Evolutionary conservation across 2,888 invertebrate genomes (phyloP).

Genomic region (Perithous albicinctus): DNA sequence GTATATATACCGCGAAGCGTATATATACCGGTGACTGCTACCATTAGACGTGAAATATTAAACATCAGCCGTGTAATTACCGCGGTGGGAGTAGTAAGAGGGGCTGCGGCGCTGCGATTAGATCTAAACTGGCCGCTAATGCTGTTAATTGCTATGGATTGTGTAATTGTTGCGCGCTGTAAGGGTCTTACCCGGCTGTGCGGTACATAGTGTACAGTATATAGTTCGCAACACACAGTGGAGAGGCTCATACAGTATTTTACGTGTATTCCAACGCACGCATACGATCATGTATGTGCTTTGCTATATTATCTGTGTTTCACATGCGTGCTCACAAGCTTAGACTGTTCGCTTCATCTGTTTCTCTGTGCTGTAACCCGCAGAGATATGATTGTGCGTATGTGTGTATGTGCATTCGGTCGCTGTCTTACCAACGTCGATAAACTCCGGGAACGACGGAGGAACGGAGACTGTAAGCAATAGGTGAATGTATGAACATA

Average conservation of each 20-base stretch:
- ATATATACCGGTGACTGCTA: slow-evolving; percentile 55
- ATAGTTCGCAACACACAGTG: slow-evolving; percentile 21
- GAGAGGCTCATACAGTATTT: slow-evolving; percentile 1
- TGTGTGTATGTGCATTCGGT: slow-evolving; percentile 3
- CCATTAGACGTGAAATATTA: slow-evolving; percentile 77
- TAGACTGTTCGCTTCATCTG: not conserved
- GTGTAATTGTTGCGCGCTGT: slow-evolving; percentile 74
- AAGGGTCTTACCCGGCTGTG: slow-evolving; percentile 51
- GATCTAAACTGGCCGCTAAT: slow-evolving; percentile 76
- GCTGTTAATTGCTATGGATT: slow-evolving; percentile 78
- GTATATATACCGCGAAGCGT: slow-evolving; percentile 16
- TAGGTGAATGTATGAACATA: slow-evolving; percentile 15
- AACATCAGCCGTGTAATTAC: slow-evolving; percentile 76
- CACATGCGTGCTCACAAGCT: not conserved
- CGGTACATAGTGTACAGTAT: slow-evolving; percentile 19
- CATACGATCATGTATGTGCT: not conserved
- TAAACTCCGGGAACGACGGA: slow-evolving; percentile 33
- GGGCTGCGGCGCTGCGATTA: slow-evolving; percentile 71
- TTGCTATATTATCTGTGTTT: not conserved
- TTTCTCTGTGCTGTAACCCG: not conserved
- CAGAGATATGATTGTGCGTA: slow-evolving; percentile 17
- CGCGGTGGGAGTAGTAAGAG: slow-evolving; percentile 68
- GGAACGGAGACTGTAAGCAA: slow-evolving; percentile 28
- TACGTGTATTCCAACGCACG: slow-evolving; percentile 31
- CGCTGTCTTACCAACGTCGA: slow-evolving; percentile 29